phyloP scores from a whole-genome alignment of 2,797 vertebrate genomes.

The Siniperca scherzeri region DNA sequence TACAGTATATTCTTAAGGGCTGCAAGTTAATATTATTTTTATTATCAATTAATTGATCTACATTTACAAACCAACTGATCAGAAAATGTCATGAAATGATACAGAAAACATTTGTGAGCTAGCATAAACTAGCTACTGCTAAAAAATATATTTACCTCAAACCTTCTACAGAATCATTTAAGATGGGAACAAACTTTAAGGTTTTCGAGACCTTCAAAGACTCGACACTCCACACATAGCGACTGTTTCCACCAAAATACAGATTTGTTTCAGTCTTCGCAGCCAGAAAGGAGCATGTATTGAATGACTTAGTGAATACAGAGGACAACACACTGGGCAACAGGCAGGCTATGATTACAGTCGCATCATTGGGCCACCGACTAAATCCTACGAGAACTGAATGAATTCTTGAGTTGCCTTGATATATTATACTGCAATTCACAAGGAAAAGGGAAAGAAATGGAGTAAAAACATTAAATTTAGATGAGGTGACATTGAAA shows the following conservation, averaged over 20 bases:
- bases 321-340: no score
- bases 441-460: background rate
- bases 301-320: background rate
- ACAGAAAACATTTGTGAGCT: background rate
- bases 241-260: background rate
- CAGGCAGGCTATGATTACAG: background rate
- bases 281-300: background rate
- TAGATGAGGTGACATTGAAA: conserved; percentile 10
- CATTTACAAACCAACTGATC: background rate
- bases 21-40: background rate
- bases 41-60: background rate
- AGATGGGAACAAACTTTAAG: background rate
- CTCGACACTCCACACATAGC: background rate
- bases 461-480: background rate
- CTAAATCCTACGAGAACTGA: background rate
- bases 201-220: background rate
- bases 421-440: background rate
- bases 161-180: background rate
- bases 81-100: background rate
- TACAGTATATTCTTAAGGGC: background rate
- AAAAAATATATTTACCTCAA: background rate
- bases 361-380: background rate
- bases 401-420: background rate
- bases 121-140: background rate
- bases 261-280: background rate